phyloP scores from a whole-genome alignment of 2,113 vertebrate genomes.

The Cochlearius cochlearius region DNA sequence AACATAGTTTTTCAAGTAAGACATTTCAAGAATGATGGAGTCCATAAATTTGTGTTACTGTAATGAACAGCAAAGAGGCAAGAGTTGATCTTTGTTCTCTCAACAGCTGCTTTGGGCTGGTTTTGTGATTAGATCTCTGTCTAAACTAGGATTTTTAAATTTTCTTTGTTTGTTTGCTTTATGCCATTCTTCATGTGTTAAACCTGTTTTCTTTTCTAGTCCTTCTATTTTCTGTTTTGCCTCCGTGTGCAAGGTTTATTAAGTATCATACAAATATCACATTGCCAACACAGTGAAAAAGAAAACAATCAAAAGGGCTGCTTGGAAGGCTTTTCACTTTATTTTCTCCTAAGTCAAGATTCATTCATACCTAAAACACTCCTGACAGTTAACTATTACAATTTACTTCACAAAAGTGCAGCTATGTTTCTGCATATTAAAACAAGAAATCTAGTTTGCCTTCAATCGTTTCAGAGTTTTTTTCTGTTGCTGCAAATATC shows the following conservation, averaged over 20 bases:
- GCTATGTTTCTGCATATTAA: not conserved
- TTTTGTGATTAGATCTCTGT: not conserved
- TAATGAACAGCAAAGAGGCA: not conserved
- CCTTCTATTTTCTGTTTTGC: not conserved
- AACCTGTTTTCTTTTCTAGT: not conserved
- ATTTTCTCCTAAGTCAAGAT: not conserved
- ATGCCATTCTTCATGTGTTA: not conserved
- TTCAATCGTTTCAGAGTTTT: not conserved
- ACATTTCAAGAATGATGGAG: not conserved
- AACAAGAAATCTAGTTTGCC: not conserved
- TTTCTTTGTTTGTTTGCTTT: not conserved
- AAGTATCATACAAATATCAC: not conserved
- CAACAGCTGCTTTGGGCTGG: not conserved
- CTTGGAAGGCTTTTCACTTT: not conserved
- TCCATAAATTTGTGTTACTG: not conserved
- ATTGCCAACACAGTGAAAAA: not conserved
- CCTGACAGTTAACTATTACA: not conserved
- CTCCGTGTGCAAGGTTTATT: not conserved
- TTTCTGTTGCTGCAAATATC: not conserved
- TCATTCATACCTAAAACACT: not conserved
- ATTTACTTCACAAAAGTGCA: not conserved
- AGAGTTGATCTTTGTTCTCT: not conserved
- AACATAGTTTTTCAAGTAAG: not conserved
- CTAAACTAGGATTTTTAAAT: not conserved
- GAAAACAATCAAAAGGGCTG: not conserved